Conservation (phyloP, 2,888 invertebrate genomes). For the Pseudococcus viburni region DNA sequence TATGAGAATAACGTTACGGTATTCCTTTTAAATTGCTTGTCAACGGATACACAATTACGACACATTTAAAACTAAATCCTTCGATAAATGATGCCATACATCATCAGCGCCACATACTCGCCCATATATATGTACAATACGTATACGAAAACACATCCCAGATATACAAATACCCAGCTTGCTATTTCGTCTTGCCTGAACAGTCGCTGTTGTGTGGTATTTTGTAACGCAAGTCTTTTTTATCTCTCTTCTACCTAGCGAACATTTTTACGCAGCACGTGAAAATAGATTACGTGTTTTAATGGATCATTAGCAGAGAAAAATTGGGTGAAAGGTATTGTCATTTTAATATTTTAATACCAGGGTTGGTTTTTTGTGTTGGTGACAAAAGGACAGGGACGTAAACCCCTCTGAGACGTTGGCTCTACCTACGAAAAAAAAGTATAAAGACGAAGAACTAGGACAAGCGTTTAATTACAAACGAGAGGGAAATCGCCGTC, state of each 20-base stretch:
- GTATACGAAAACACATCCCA: not conserved
- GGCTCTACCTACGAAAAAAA: not conserved
- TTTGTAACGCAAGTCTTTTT: not conserved
- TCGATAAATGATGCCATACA: conserved; percentile 43
- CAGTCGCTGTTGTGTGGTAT: not conserved
- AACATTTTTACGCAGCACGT: not conserved
- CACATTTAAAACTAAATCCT: conserved; percentile 47
- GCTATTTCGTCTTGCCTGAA: not conserved
- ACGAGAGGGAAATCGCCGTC: not conserved
- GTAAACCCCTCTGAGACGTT: not conserved
- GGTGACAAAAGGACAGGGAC: not conserved
- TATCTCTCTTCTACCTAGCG: not conserved
- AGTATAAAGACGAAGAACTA: not conserved
- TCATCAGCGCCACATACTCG: conserved; percentile 37
- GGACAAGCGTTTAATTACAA: conserved; percentile 14
- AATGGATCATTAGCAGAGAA: not conserved
- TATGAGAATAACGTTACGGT: conserved; percentile 34
- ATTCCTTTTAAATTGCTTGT: conserved; percentile 45
- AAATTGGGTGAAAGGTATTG: conserved; percentile 16
- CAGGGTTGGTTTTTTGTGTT: not conserved
- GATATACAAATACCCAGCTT: not conserved
- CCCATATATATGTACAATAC: too few species aligned
- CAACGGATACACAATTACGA: conserved; percentile 47
- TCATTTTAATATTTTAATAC: conserved; percentile 31
- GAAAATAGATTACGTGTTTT: not conserved